Evolutionary conservation across 2,797 vertebrate genomes (phyloP).

Genomic region (Antennarius maculatus): DNA sequence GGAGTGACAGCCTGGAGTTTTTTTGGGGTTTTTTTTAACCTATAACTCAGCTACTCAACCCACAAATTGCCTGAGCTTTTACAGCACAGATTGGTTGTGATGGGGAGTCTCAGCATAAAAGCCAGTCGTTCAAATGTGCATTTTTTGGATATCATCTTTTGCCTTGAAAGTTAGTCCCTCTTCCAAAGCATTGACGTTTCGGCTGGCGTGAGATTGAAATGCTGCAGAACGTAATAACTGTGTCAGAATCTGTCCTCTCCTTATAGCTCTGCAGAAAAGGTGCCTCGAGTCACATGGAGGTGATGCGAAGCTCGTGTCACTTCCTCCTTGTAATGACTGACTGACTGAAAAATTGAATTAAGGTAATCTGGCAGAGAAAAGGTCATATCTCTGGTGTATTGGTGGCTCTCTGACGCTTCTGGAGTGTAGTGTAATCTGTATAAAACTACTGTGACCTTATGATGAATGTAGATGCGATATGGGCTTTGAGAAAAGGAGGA

Average conservation of each 20-base stretch:
- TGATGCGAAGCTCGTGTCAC: conserved; percentile 5
- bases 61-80: conserved; percentile 3
- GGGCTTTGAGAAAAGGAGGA: neutral
- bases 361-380: conserved; percentile 50
- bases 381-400: conserved; percentile 31
- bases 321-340: conserved; percentile 37
- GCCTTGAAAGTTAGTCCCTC: neutral
- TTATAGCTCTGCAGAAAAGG: neutral
- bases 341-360: conserved; percentile 52
- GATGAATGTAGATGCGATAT: conserved; percentile 33
- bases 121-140: conserved; percentile 28
- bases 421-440: conserved; percentile 18
- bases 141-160: neutral
- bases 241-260: conserved; percentile 17
- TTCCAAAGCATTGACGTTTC: neutral
- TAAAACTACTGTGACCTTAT: conserved; percentile 44
- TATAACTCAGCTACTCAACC: conserved; percentile 3
- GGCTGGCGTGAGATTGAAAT: conserved; percentile 6
- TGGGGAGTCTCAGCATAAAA: conserved; percentile 35
- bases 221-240: conserved; percentile 8
- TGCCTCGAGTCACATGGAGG: conserved; percentile 3
- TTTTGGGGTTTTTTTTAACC: conserved; percentile 2
- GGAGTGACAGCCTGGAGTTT: neutral
- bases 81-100: conserved; percentile 21
- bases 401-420: conserved; percentile 2